Conservation (phyloP, 2,797 vertebrate genomes). For the Leptatherina wallacei region DNA sequence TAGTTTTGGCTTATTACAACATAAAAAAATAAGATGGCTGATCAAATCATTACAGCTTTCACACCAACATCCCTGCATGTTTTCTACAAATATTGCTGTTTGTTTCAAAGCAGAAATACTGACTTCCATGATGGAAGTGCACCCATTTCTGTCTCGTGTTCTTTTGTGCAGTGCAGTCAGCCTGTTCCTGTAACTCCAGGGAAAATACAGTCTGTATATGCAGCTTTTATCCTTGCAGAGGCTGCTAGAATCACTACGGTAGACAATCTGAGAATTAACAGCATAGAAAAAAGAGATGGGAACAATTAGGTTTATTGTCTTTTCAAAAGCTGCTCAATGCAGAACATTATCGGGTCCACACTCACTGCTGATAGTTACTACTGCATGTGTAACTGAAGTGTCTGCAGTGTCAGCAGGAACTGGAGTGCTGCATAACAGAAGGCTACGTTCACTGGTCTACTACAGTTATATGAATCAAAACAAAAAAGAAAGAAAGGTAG, state of each 20-base stretch:
- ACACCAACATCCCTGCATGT: neutral
- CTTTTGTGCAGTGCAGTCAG: slow-evolving; percentile 55
- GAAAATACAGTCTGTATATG: slow-evolving; percentile 28
- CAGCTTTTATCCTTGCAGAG: slow-evolving; percentile 24
- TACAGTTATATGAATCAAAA: neutral
- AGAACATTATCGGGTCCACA: slow-evolving; percentile 55
- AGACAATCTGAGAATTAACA: slow-evolving; percentile 25
- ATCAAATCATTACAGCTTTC: neutral
- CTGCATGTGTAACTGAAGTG: slow-evolving; percentile 58
- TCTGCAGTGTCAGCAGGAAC: slow-evolving; percentile 70
- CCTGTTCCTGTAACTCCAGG: slow-evolving; percentile 24
- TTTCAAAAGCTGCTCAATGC: slow-evolving; percentile 39
- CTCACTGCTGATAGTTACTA: slow-evolving; percentile 49
- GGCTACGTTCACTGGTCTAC: slow-evolving; percentile 13
- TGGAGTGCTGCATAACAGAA: slow-evolving; percentile 31
- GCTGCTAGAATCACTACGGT: neutral
- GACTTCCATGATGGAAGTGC: slow-evolving; percentile 13
- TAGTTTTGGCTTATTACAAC: neutral
- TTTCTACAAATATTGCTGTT: neutral
- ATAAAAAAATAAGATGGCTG: neutral
- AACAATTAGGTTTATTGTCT: slow-evolving; percentile 11
- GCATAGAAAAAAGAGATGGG: slow-evolving; percentile 9
- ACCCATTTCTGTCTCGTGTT: slow-evolving; percentile 12
- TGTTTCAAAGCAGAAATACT: neutral
- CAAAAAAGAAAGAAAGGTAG: neutral